Percentiles rank a stretch among this genome's conserved stretches.
phyloP scores from a whole-genome alignment of 2,797 vertebrate species.

The Vireo griseus region DNA sequence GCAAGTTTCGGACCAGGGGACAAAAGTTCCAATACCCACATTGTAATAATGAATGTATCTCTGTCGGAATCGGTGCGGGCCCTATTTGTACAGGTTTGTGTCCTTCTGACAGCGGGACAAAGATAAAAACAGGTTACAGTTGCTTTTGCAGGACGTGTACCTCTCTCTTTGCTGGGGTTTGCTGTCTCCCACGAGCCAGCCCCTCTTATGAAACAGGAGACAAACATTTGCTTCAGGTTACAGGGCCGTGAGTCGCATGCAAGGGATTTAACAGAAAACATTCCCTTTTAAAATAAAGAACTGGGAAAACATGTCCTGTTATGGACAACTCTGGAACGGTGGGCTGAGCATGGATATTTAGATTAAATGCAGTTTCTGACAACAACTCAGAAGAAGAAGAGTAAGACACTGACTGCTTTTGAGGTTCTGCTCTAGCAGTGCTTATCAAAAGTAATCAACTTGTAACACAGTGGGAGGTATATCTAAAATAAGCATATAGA shows the following conservation, averaged over 20 bases:
- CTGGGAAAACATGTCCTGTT: background rate
- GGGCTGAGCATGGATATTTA: background rate
- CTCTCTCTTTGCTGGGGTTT: background rate
- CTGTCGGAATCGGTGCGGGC: background rate
- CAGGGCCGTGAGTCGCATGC: accelerated
- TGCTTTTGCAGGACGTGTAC: background rate
- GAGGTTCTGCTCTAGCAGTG: background rate
- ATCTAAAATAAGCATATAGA: background rate
- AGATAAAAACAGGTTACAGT: background rate
- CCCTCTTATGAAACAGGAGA: background rate
- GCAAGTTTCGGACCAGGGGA: background rate
- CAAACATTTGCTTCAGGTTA: background rate
- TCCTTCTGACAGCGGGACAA: background rate
- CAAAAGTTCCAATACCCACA: accelerated
- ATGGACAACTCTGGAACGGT: background rate
- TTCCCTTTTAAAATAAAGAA: background rate
- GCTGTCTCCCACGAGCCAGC: background rate
- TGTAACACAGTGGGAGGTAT: background rate
- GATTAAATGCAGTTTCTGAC: background rate
- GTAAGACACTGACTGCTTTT: background rate
- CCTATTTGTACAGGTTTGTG: background rate
- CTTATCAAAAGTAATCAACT: background rate
- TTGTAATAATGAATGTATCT: background rate
- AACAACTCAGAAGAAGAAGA: background rate
- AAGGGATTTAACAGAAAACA: background rate